phyloP scores from a whole-genome alignment of 92 coral and sea anemone genomes.

The Micromussa lordhowensis region DNA sequence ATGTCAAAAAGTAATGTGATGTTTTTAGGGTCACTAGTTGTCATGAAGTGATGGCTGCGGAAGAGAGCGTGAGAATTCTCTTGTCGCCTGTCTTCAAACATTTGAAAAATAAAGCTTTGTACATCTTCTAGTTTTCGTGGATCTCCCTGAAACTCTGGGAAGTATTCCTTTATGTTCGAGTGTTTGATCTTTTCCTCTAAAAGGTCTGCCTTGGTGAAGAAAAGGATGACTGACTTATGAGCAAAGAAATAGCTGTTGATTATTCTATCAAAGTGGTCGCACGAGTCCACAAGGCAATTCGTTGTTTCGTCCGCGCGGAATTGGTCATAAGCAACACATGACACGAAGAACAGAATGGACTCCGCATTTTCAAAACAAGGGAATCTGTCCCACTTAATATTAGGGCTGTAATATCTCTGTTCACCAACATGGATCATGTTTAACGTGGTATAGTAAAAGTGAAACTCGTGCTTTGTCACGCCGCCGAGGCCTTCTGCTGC shows the following conservation, averaged over 20 bases:
- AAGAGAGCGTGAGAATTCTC: constrained; percentile 92
- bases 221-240: constrained; percentile 92
- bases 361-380: constrained; percentile 91
- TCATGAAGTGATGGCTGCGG: constrained; percentile 89
- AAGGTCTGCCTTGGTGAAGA: constrained; percentile 96
- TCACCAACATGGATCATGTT: constrained; percentile 98
- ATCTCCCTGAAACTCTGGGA: constrained; percentile 96
- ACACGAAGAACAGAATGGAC: constrained; percentile 89
- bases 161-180: constrained; percentile 87
- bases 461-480: constrained; percentile 89
- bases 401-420: constrained; percentile 83
- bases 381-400: constrained; percentile 78
- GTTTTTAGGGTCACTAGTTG: constrained; percentile 94
- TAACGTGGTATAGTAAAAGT: constrained; percentile 87
- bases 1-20: constrained; percentile 98
- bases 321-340: constrained; percentile 96
- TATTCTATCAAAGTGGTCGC: constrained; percentile 94
- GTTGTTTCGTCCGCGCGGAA: constrained; percentile 92
- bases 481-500: constrained; percentile 80
- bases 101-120: constrained; percentile 95
- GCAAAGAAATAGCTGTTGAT: constrained; percentile 96
- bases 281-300: constrained; percentile 94
- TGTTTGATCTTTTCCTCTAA: constrained; percentile 90
- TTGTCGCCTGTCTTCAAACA: constrained; percentile 97
- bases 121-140: constrained; percentile 95